Percentiles rank a stretch among this genome's conserved stretches.
These are phyloP conservation scores for Ursus arctos DNA, from an alignment of 2,113 vertebrate genomes.

Conservation along the genomic window DNA sequence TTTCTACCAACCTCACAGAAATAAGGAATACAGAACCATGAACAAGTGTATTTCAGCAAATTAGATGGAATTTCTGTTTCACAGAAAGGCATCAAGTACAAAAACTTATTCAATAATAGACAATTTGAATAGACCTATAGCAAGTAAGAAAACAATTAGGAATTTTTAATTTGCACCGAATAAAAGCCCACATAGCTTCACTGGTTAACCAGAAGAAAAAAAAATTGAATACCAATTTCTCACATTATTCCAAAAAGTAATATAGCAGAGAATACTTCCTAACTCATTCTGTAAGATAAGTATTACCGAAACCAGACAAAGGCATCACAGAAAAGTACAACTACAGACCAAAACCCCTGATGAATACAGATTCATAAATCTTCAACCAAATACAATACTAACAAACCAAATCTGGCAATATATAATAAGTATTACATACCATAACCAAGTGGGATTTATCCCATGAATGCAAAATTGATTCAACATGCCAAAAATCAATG, in stretches of 20 bases:
- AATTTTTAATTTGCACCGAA: not conserved
- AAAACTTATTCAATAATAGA: not conserved
- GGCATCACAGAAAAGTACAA: not conserved
- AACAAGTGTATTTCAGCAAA: not conserved
- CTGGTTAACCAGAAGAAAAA: not conserved
- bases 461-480: constrained; percentile 20
- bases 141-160: not conserved
- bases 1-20: not conserved
- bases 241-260: not conserved
- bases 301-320: constrained; percentile 13
- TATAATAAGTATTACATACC: not conserved
- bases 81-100: not conserved
- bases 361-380: not conserved
- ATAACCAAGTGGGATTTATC: constrained; percentile 33
- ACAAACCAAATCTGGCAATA: not conserved
- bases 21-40: not conserved
- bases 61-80: constrained; percentile 1
- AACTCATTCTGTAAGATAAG: not conserved
- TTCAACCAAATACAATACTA: not conserved
- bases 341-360: not conserved
- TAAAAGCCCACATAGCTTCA: not conserved
- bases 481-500: not conserved
- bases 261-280: not conserved
- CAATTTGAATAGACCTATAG: not conserved
- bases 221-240: not conserved